These are phyloP conservation scores for Melanotaenia trifasciata DNA, from an alignment of 2,797 vertebrate genomes.

Conservation along the genomic window DNA sequence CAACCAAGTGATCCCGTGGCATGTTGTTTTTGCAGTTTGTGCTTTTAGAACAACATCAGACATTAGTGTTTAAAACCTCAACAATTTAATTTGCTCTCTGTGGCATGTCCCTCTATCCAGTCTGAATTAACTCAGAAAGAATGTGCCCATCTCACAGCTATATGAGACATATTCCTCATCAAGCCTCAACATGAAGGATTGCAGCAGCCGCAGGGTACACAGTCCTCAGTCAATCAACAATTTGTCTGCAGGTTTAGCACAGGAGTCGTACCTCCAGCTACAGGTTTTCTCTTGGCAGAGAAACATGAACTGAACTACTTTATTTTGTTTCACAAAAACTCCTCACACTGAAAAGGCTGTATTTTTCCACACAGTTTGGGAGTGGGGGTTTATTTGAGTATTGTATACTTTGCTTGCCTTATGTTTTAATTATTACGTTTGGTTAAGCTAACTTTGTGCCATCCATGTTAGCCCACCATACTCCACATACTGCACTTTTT, in stretches of 20 bases:
- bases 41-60: slow-evolving; percentile 44
- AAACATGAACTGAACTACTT: not conserved
- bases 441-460: not conserved
- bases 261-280: slow-evolving; percentile 47
- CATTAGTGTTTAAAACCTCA: slow-evolving; percentile 66
- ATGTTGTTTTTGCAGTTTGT: slow-evolving; percentile 46
- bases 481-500: slow-evolving; percentile 10
- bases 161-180: slow-evolving; percentile 65
- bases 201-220: slow-evolving; percentile 43
- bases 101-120: slow-evolving; percentile 45
- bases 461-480: slow-evolving; percentile 4
- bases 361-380: not conserved
- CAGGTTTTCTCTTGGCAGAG: slow-evolving; percentile 18
- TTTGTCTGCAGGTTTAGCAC: slow-evolving; percentile 53
- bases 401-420: too few relatives aligned
- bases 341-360: not conserved
- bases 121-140: slow-evolving; percentile 62
- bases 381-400: not conserved
- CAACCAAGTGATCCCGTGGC: slow-evolving; percentile 18
- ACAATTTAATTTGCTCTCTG: slow-evolving; percentile 56
- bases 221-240: slow-evolving; percentile 41
- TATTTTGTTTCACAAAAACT: not conserved
- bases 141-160: slow-evolving; percentile 56
- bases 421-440: too few relatives aligned
- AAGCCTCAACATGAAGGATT: slow-evolving; percentile 65